A percentile compares a stretch with the other conserved stretches of the same genome.
Conservation (phyloP, 1,140 invertebrate species). For the Zaprionus capensis region DNA sequence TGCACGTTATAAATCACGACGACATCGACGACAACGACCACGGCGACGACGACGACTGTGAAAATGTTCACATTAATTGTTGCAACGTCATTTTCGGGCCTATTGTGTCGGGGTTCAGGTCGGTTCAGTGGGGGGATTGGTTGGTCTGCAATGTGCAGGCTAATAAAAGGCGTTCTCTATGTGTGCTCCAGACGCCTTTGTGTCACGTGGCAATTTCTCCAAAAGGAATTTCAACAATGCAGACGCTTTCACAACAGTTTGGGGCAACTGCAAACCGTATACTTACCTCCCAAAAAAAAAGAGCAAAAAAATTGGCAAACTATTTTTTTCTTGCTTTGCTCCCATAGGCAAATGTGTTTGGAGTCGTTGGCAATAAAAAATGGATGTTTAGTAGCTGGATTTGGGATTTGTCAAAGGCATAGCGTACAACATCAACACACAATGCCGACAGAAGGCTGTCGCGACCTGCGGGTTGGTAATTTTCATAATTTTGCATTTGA, state of each 20-base stretch:
- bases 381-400: constrained; percentile 71
- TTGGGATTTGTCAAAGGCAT: constrained; percentile 75
- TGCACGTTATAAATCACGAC: constrained; percentile 79
- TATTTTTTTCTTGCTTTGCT: constrained; percentile 33
- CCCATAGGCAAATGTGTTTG: constrained; percentile 56
- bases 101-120: constrained; percentile 60
- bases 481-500: constrained; percentile 68
- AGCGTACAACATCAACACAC: constrained; percentile 15
- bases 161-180: constrained; percentile 74
- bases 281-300: constrained; percentile 14
- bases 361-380: constrained; percentile 62
- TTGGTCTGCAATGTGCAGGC: constrained; percentile 26
- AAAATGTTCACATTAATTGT: constrained; percentile 82
- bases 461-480: constrained; percentile 25
- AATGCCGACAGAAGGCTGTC: constrained; percentile 36
- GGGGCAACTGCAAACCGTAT: constrained; percentile 23
- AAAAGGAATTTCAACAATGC: constrained; percentile 79
- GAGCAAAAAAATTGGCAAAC: constrained; percentile 21
- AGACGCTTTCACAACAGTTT: constrained; percentile 74
- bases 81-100: constrained; percentile 80
- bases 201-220: constrained; percentile 79
- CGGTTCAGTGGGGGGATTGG: constrained; percentile 9
- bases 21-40: constrained; percentile 23
- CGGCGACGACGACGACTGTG: constrained; percentile 67
- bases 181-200: constrained; percentile 77